A percentile compares a stretch with the other conserved stretches of the same genome.
Evolutionary conservation across 2,113 vertebrate species (phyloP).

Genomic region (Podocnemis expansa): DNA sequence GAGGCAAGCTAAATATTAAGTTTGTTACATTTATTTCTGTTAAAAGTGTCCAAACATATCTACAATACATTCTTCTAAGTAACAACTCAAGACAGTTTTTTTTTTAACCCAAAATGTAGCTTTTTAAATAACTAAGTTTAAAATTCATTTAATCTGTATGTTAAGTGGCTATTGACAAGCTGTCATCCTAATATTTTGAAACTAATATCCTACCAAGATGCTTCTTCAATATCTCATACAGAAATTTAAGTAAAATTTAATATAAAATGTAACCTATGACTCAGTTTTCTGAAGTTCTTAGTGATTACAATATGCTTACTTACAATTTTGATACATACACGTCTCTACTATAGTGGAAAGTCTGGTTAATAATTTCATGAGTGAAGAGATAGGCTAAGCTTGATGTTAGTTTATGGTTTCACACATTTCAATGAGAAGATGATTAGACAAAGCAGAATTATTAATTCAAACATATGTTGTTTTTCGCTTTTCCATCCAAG

Average conservation of each 20-base stretch:
- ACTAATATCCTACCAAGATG: not conserved
- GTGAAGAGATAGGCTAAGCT: not conserved
- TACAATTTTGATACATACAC: not conserved
- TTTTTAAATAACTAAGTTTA: not conserved
- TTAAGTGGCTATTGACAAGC: not conserved
- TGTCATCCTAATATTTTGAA: not conserved
- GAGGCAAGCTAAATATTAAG: slow-evolving; percentile 17
- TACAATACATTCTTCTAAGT: not conserved
- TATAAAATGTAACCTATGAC: not conserved
- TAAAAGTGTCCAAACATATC: not conserved
- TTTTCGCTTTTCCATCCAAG: not conserved
- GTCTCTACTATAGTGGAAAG: not conserved
- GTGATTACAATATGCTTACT: not conserved
- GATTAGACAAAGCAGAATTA: not conserved
- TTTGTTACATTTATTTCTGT: not conserved
- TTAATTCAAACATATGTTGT: not conserved
- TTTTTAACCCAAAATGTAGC: not conserved
- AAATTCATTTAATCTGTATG: not conserved
- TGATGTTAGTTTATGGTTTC: not conserved
- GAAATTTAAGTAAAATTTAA: not conserved
- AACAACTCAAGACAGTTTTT: not conserved
- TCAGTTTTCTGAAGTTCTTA: fast-evolving
- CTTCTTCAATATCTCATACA: not conserved
- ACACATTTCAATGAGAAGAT: not conserved
- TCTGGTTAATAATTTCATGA: not conserved